Conservation (phyloP, 2,113 vertebrate genomes). For the Aegithalos caudatus region DNA sequence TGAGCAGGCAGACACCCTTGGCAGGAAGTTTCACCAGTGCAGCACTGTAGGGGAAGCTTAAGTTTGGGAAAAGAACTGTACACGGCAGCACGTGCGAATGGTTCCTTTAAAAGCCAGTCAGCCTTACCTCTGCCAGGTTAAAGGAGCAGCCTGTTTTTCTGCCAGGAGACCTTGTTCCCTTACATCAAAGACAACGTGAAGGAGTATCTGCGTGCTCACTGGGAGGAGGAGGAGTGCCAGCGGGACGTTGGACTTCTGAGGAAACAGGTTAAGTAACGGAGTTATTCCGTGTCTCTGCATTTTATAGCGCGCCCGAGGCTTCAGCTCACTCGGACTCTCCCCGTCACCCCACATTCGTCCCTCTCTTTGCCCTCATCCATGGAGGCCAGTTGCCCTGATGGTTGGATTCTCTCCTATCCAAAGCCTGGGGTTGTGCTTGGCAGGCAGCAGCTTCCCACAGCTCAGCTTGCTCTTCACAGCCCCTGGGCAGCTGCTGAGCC, state of each 20-base stretch:
- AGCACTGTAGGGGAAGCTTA: background rate
- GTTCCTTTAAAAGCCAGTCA: background rate
- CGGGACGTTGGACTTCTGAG: slow-evolving; percentile 87
- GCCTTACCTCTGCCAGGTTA: background rate
- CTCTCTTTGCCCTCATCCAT: background rate
- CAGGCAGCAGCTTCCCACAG: background rate
- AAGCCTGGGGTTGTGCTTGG: background rate
- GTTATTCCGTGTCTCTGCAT: rapidly evolving
- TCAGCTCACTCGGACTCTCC: background rate
- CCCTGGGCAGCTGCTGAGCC: background rate
- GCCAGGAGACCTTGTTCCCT: slow-evolving; percentile 90
- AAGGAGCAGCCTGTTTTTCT: background rate
- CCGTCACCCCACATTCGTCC: background rate
- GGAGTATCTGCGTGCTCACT: slow-evolving; percentile 86
- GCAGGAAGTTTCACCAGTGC: background rate
- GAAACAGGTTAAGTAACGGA: slow-evolving; percentile 84
- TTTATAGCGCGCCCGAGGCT: background rate
- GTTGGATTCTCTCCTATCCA: background rate
- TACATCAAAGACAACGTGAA: slow-evolving; percentile 90
- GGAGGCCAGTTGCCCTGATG: rapidly evolving
- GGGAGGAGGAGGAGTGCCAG: slow-evolving; percentile 96
- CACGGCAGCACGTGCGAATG: rapidly evolving
- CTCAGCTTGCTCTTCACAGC: background rate
- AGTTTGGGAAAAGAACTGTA: background rate
- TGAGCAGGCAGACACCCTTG: background rate